Evolutionary conservation across 2,797 vertebrate species (phyloP).

Genomic region (Perodicticus potto): DNA sequence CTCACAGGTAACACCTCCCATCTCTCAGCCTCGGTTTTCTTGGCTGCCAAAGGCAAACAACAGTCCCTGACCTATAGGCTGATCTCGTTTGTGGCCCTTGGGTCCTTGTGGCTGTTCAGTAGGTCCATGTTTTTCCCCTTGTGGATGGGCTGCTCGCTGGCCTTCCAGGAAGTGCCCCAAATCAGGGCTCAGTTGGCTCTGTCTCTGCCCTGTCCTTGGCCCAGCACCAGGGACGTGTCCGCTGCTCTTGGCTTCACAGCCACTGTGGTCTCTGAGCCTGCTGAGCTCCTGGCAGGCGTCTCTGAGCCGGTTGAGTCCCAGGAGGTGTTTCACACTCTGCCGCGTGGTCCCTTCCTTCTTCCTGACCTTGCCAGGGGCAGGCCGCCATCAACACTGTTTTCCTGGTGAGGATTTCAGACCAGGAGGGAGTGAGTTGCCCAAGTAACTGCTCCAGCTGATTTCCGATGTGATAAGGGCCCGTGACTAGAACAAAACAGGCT

Average conservation of each 20-base stretch:
- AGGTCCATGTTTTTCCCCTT: not conserved
- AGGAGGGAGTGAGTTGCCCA: too few species aligned
- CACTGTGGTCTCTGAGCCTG: rapidly evolving
- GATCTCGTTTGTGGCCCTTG: rapidly evolving
- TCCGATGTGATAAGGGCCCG: not conserved
- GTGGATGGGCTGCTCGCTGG: not conserved
- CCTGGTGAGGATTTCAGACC: not conserved
- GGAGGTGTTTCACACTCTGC: too few species aligned
- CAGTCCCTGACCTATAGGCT: too few species aligned
- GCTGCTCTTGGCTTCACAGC: too few species aligned
- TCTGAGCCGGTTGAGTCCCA: not conserved
- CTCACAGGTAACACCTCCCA: not conserved
- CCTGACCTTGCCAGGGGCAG: rapidly evolving
- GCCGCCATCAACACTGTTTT: not conserved
- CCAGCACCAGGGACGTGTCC: not conserved
- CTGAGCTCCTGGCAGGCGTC: not conserved
- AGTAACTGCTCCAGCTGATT: not conserved
- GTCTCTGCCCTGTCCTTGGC: not conserved
- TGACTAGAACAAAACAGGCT: not conserved
- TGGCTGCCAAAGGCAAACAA: not conserved
- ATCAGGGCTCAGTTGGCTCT: not conserved
- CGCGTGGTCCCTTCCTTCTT: not conserved
- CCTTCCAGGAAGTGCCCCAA: not conserved
- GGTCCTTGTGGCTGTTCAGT: too few species aligned
- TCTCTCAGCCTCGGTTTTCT: not conserved